Conservation (phyloP, 2,888 invertebrate species). For the Xestia sexstrigata region DNA sequence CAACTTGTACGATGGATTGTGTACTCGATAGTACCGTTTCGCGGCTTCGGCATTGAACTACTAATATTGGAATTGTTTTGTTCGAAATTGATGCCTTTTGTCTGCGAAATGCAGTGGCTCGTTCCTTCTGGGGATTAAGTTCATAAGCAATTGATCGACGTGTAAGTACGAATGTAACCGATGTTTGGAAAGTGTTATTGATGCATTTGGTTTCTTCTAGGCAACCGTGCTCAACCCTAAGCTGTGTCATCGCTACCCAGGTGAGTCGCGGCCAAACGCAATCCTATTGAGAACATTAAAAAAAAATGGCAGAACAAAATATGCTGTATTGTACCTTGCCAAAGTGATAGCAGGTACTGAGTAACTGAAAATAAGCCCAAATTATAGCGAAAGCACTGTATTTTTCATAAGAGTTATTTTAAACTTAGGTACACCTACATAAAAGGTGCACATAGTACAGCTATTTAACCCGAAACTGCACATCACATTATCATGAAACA, state of each 20-base stretch:
- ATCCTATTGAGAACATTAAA: too few relatives aligned
- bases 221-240: too few relatives aligned
- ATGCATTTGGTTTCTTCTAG: neutral
- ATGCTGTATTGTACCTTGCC: neutral
- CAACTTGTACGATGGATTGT: constrained; percentile 74
- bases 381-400: neutral
- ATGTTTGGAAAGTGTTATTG: neutral
- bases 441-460: neutral
- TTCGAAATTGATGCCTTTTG: constrained; percentile 56
- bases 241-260: too few relatives aligned
- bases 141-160: constrained; percentile 16
- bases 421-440: neutral
- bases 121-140: constrained; percentile 15
- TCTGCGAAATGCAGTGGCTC: constrained; percentile 38
- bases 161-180: constrained; percentile 4
- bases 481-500: neutral
- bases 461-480: neutral
- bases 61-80: constrained; percentile 64
- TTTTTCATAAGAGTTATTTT: too few relatives aligned
- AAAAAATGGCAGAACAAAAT: neutral
- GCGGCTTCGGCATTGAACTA: constrained; percentile 57
- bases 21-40: constrained; percentile 66
- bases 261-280: too few relatives aligned
- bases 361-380: neutral
- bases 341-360: neutral